Percentiles rank a stretch among this genome's conserved stretches.
phyloP scores from a whole-genome alignment of 2,888 invertebrate species.

The Ochropleura plecta region DNA sequence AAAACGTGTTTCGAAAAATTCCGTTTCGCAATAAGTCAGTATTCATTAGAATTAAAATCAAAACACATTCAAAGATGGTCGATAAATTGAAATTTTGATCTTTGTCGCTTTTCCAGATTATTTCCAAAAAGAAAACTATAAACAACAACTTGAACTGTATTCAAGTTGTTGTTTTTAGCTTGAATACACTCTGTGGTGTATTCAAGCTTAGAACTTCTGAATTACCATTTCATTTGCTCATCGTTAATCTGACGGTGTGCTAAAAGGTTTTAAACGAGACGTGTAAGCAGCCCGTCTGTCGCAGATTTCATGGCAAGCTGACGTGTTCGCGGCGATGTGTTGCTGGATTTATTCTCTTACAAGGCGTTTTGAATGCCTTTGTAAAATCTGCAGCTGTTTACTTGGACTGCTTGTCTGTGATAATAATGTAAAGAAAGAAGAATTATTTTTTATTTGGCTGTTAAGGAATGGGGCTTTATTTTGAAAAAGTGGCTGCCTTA shows the following conservation, averaged over 20 bases:
- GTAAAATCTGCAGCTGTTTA: constrained; percentile 54
- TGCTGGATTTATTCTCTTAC: constrained; percentile 41
- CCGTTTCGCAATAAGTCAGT: not conserved
- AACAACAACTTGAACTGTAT: not conserved
- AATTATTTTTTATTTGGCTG: constrained; percentile 36
- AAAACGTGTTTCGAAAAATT: no score
- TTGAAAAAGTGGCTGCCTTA: constrained; percentile 12
- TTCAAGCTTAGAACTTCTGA: not conserved
- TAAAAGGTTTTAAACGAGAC: constrained; percentile 37
- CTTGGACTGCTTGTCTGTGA: constrained; percentile 17
- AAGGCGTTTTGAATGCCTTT: constrained; percentile 51
- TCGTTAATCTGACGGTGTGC: constrained; percentile 25
- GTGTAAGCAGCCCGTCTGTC: constrained; percentile 43
- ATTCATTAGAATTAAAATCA: not conserved
- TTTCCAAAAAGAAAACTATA: not conserved
- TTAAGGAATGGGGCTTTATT: constrained; percentile 7
- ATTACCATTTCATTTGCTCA: constrained; percentile 22
- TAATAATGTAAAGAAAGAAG: constrained; percentile 7
- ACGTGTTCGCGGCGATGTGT: constrained; percentile 43
- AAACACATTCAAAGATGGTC: not conserved
- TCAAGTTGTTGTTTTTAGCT: no score
- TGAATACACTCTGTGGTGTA: not conserved
- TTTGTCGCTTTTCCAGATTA: not conserved
- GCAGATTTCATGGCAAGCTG: constrained; percentile 46
- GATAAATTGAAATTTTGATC: not conserved